Evolutionary conservation across 2,797 vertebrate species (phyloP).

Genomic region (Tangara arthus): DNA sequence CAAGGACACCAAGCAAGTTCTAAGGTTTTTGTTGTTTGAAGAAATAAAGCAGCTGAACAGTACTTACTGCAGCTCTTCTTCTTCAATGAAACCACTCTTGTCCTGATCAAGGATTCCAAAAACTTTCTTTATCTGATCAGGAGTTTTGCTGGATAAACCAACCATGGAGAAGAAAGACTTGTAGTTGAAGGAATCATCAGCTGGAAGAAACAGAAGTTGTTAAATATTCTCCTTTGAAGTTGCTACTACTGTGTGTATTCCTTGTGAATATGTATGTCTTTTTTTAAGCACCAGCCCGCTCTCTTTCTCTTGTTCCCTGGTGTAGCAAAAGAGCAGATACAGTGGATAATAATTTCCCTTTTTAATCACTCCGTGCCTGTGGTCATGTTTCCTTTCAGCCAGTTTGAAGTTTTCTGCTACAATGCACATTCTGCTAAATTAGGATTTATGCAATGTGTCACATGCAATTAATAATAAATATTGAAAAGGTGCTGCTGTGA

Average conservation of each 20-base stretch:
- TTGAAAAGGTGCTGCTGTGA: not conserved
- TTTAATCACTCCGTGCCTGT: not conserved
- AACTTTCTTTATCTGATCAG: conserved; percentile 75
- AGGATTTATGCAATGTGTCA: not conserved
- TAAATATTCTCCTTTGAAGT: not conserved
- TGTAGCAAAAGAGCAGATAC: not conserved
- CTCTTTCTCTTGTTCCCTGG: not conserved
- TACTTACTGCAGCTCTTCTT: conserved; percentile 82
- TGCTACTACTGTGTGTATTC: not conserved
- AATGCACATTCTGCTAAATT: not conserved
- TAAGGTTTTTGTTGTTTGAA: not conserved
- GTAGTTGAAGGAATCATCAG: conserved; percentile 79
- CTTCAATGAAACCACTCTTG: conserved; percentile 81
- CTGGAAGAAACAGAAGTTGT: conserved; percentile 66
- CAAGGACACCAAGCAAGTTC: not conserved
- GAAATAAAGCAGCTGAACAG: not conserved
- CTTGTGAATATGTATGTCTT: not conserved
- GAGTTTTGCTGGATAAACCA: conserved; percentile 78
- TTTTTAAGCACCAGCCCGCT: not conserved
- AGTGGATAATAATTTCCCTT: not conserved
- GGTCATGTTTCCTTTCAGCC: not conserved
- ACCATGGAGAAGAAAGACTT: conserved; percentile 80
- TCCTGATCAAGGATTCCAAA: conserved; percentile 84
- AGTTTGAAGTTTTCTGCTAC: not conserved
- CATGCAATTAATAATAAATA: conserved; percentile 8